These are phyloP conservation scores for Spea bombifrons DNA, from an alignment of 2,113 vertebrate genomes.

Conservation along the genomic window DNA sequence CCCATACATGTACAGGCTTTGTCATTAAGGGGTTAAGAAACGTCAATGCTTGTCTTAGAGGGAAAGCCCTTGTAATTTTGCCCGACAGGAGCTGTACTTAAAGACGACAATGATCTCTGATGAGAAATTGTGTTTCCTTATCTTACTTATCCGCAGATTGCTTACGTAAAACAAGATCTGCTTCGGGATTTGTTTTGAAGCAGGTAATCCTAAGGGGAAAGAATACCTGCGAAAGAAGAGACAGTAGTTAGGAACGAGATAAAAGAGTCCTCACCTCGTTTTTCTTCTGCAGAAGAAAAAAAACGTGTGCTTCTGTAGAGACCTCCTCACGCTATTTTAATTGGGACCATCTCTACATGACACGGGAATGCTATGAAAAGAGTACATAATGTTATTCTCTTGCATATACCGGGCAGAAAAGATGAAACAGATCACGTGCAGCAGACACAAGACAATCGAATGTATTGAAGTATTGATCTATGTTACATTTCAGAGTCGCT, in stretches of 20 bases:
- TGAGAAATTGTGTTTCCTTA: constrained; percentile 1
- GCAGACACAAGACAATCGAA: constrained; percentile 25
- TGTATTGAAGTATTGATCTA: constrained; percentile 27
- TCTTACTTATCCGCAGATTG: constrained; percentile 55
- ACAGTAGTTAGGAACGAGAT: constrained; percentile 51
- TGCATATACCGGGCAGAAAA: constrained; percentile 24
- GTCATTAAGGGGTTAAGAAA: too few species aligned
- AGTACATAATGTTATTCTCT: constrained; percentile 42
- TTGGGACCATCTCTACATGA: constrained; percentile 39
- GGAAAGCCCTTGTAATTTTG: constrained; percentile 34
- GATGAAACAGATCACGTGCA: constrained; percentile 23
- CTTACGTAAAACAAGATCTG: constrained; percentile 50
- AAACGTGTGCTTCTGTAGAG: constrained; percentile 32
- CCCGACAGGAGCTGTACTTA: constrained; percentile 45
- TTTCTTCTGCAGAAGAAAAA: constrained; percentile 31
- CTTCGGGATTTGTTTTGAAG: constrained; percentile 53
- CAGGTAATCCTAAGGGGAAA: constrained; percentile 49
- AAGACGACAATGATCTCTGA: constrained; percentile 50
- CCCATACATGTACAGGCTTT: too few species aligned
- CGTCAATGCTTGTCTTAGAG: not conserved
- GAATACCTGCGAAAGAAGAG: constrained; percentile 43
- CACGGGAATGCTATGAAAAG: constrained; percentile 15
- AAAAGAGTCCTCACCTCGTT: constrained; percentile 52
- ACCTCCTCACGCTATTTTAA: constrained; percentile 28
- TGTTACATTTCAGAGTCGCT: not conserved